These are phyloP conservation scores for Tetragnatha montana DNA, from an alignment of 2,888 invertebrate species.

Conservation along the genomic window DNA sequence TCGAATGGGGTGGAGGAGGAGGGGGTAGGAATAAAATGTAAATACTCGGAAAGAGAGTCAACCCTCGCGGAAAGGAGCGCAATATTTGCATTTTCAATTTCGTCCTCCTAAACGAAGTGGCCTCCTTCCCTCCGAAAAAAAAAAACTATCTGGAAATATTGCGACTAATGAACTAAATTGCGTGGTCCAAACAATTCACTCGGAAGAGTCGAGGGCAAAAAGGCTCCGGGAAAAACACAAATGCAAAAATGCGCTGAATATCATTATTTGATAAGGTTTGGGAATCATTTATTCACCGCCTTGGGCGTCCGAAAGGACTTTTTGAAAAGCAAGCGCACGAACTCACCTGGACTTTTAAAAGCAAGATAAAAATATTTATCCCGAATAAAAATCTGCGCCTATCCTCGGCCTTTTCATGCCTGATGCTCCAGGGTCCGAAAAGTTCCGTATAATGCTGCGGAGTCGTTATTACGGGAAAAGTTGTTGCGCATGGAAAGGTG, in stretches of 20 bases:
- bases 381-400: constrained; percentile 33
- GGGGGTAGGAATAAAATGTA: constrained; percentile 42
- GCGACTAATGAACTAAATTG: constrained; percentile 60
- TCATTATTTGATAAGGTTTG: constrained; percentile 59
- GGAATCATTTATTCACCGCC: constrained; percentile 58
- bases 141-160: constrained; percentile 36
- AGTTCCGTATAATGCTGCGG: constrained; percentile 22
- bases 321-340: background rate
- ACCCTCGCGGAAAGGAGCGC: constrained; percentile 6
- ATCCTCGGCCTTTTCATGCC: constrained; percentile 44
- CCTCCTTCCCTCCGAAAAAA: background rate
- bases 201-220: constrained; percentile 28
- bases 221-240: background rate
- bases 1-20: background rate
- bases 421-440: constrained; percentile 13
- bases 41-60: constrained; percentile 7
- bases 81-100: constrained; percentile 60
- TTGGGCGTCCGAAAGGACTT: constrained; percentile 15
- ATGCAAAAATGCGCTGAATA: constrained; percentile 18
- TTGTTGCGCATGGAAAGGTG: background rate
- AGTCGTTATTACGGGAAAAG: constrained; percentile 34
- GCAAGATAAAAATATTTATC: constrained; percentile 50
- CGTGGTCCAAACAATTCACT: constrained; percentile 23
- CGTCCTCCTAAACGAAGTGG: constrained; percentile 2
- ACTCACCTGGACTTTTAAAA: constrained; percentile 38